Evolutionary conservation across 2,113 vertebrate species (phyloP).

Genomic region (Octodon degus): DNA sequence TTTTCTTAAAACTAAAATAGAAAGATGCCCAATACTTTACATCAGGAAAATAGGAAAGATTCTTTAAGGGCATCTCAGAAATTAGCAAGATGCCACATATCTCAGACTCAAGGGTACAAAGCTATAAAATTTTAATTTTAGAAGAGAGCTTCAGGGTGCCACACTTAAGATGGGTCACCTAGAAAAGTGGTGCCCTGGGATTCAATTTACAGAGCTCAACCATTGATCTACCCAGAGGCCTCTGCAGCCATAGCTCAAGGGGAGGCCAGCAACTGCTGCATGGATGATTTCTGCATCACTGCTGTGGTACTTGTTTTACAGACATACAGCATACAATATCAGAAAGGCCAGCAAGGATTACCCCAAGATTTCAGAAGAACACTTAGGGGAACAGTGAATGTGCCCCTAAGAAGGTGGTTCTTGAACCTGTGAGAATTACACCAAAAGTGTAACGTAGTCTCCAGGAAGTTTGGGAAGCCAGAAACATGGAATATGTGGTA

Average conservation of each 20-base stretch:
- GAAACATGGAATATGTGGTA: neutral
- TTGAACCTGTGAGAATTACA: neutral
- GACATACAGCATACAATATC: neutral
- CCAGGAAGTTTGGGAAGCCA: neutral
- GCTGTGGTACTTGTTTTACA: neutral
- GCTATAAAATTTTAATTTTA: neutral
- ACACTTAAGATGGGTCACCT: neutral
- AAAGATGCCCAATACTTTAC: neutral
- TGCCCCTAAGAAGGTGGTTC: neutral
- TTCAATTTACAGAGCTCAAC: neutral
- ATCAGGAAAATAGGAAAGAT: neutral
- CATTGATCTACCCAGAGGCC: neutral
- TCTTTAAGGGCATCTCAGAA: neutral
- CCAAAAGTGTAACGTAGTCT: neutral
- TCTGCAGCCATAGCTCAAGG: neutral
- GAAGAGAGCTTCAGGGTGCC: neutral
- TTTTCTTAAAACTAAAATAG: no score
- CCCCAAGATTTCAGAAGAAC: neutral
- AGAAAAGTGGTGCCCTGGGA: neutral
- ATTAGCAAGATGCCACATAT: neutral
- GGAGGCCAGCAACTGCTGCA: neutral
- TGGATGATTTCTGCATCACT: neutral
- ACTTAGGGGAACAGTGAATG: neutral
- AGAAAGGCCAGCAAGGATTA: neutral
- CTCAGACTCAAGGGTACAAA: neutral